Evolutionary conservation across 2,888 invertebrate genomes (phyloP), one percentile per base, ranked within the genome.

Genomic region (Griposia aprilina): DNA sequence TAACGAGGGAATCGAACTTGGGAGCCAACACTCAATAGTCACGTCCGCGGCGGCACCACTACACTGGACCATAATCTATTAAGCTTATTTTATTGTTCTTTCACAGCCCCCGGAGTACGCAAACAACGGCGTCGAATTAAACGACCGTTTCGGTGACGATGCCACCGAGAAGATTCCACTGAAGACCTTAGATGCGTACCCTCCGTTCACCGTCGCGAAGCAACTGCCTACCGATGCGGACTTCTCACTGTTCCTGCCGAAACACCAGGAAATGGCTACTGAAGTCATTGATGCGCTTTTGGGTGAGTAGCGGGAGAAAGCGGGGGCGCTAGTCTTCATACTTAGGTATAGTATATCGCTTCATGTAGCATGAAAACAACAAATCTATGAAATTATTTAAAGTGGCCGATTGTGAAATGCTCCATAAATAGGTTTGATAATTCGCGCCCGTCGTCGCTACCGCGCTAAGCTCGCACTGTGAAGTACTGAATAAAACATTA

Each of bases 191-290:
- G 94, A 95, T 48, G 90, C 94, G 5, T 88, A 97, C 68, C 98
- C 98, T 0, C 95, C 97, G 82, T 94, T 98, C 80, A 95, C 94
- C 3, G 89, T 97, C 30, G 97, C 98, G 0, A 92, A 97, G 85
- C 95, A 97, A 82, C 94, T 98, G 75, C 97, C 97, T 1, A 94
- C 97, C 3, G 97, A 97, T 78, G 97, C 97, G 0, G 97, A 97
- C 87, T 98, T 99, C 94, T 98, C 98, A 0, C 95, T 98, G 30
- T 98, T 98, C 91, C 97, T 98, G 79, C 98, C 98, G 0, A 95
- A 93, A 30, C 99, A 99, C 92, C 97, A 98, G 66, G 96, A 96
- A 72, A 97, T 98, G 92, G 98, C 98, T 10, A 97, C 97, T 0
- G 97, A 97, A 84, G 97, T 99, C 79, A 98, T 98, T 74, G 97